Evolutionary conservation across 64 coral and sea anemone species (phyloP).

Genomic region (Anthopleura sola): DNA sequence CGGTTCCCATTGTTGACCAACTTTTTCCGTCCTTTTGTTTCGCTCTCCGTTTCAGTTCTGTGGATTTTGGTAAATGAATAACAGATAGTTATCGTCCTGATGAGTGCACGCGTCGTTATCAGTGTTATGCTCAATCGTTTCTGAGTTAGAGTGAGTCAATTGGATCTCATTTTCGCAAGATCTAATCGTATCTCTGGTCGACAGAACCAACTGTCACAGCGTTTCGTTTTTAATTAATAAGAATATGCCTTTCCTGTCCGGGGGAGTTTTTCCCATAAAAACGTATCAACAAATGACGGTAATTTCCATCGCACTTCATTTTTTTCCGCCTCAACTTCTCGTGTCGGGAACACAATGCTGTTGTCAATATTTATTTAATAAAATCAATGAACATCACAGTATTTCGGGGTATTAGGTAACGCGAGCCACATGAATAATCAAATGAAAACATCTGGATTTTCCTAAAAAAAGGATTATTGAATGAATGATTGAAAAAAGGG

Average conservation of each 20-base stretch:
- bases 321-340: not conserved
- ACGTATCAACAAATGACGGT: not conserved
- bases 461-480: too few relatives aligned
- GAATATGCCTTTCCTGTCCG: slow-evolving; percentile 5
- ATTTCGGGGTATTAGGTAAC: not conserved
- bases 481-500: not conserved
- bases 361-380: not conserved
- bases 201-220: not conserved
- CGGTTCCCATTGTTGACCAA: not conserved
- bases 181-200: not conserved
- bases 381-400: not conserved
- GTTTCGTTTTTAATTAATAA: not conserved
- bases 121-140: not conserved
- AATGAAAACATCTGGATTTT: not conserved
- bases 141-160: not conserved
- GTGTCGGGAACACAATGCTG: not conserved
- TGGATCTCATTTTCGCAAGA: not conserved
- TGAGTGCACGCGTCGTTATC: not conserved
- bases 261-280: not conserved
- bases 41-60: too few relatives aligned
- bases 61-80: not conserved
- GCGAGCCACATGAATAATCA: not conserved
- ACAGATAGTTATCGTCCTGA: not conserved
- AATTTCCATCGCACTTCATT: not conserved
- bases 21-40: not conserved